Conservation (phyloP, 1,140 invertebrate genomes). For the Cylas formicarius region DNA sequence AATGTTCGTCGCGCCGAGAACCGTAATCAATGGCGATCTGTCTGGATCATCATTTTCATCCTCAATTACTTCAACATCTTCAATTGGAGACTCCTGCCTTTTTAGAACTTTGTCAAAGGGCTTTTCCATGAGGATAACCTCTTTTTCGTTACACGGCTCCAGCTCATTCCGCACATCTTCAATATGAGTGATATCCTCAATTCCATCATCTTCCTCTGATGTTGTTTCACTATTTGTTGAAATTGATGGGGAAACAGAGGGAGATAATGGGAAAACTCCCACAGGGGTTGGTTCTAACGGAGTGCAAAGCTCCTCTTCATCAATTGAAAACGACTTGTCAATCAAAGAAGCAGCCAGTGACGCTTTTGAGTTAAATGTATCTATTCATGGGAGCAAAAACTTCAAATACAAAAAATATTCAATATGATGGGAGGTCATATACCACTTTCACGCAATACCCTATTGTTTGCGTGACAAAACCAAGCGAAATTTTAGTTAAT, state of each 20-base stretch:
- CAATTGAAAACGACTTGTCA: constrained; percentile 35
- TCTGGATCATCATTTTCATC: neutral
- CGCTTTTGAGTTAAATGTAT: no score
- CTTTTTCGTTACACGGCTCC: no score
- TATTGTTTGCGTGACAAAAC: no score
- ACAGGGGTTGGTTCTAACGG: constrained; percentile 28
- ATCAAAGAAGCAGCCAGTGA: constrained; percentile 20
- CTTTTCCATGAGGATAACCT: no score
- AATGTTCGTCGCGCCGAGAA: constrained; percentile 4
- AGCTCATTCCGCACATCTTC: constrained; percentile 5
- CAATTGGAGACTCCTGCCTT: no score
- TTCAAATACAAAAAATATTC: no score
- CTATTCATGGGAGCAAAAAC: no score
- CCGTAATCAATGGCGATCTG: neutral
- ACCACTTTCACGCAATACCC: no score
- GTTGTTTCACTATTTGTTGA: constrained; percentile 13
- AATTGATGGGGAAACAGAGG: constrained; percentile 10
- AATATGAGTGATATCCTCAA: constrained; percentile 18
- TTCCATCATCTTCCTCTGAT: constrained; percentile 19
- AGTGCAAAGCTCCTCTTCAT: constrained; percentile 30
- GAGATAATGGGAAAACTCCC: constrained; percentile 7
- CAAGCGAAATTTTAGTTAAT: constrained; percentile 5
- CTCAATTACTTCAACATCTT: neutral
- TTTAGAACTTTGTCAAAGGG: no score
- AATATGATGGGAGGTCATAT: no score